Percentiles rank a stretch among this genome's conserved stretches.
These are phyloP conservation scores for Ancistrus triradiatus DNA, from an alignment of 2,113 vertebrate genomes.

Conservation along the genomic window DNA sequence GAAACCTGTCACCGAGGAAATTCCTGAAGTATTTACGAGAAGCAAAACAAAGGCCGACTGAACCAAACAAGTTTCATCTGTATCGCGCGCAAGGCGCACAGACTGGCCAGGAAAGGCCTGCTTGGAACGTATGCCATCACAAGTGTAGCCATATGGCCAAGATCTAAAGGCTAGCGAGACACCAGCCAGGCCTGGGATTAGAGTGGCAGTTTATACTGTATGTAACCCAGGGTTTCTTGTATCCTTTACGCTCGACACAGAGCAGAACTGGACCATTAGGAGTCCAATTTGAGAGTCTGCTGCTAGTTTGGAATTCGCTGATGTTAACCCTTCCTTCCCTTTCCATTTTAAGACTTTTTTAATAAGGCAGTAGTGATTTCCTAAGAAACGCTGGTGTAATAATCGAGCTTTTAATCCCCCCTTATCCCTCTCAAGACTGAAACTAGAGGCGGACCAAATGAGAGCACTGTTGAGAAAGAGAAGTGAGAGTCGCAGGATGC, in stretches of 20 bases:
- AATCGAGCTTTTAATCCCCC: background rate
- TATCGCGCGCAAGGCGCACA: too few species aligned
- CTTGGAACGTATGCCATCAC: constrained; percentile 29
- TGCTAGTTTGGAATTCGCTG: background rate
- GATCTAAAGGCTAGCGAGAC: constrained; percentile 9
- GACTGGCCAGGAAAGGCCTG: constrained; percentile 12
- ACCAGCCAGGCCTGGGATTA: background rate
- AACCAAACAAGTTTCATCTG: constrained; percentile 25
- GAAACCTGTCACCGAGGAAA: constrained; percentile 17
- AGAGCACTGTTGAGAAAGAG: too few species aligned
- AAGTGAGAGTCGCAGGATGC: constrained; percentile 15
- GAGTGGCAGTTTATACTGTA: background rate
- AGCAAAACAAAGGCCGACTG: constrained; percentile 1
- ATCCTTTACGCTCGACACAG: background rate
- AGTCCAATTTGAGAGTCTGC: background rate
- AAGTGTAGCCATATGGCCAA: constrained; percentile 30
- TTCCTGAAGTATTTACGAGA: constrained; percentile 17
- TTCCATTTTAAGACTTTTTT: background rate
- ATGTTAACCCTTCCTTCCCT: background rate
- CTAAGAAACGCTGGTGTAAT: background rate
- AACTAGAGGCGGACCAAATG: too few species aligned
- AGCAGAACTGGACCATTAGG: background rate
- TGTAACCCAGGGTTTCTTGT: background rate
- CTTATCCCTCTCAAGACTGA: too few species aligned
- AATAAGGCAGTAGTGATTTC: background rate